A percentile compares a stretch with the other conserved stretches of the same genome.
Conservation (phyloP, 1,140 invertebrate genomes). For the Notospermus geniculatus region DNA sequence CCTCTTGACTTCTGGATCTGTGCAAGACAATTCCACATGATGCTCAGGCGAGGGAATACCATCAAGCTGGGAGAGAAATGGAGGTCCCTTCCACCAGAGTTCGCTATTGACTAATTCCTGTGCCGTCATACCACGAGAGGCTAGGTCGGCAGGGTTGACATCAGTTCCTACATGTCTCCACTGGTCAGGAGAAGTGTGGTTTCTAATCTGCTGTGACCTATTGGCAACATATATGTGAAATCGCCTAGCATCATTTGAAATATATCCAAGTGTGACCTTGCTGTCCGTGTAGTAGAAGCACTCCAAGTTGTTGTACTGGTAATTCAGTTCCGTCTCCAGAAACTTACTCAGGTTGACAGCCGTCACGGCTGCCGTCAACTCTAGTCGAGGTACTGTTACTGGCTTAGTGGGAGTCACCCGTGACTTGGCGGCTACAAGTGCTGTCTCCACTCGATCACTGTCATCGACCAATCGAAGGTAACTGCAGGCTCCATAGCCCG, state of each 20-base stretch:
- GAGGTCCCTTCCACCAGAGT: constrained; percentile 24
- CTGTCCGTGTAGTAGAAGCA: constrained; percentile 5
- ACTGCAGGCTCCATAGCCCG: constrained; percentile 32
- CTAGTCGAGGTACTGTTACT: constrained; percentile 55
- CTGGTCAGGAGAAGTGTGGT: neutral
- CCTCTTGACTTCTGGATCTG: neutral
- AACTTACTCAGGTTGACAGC: constrained; percentile 22
- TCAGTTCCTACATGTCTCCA: constrained; percentile 17
- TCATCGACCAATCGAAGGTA: constrained; percentile 24
- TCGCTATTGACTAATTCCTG: constrained; percentile 13
- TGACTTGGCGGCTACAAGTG: constrained; percentile 17
- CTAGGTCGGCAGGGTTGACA: constrained; percentile 25
- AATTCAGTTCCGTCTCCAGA: neutral
- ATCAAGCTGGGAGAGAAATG: constrained; percentile 14
- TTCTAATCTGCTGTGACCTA: constrained; percentile 1
- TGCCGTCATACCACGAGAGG: constrained; percentile 22
- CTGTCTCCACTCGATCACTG: constrained; percentile 2
- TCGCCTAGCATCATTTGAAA: neutral
- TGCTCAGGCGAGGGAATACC: neutral
- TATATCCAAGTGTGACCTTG: constrained; percentile 3
- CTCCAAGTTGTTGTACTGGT: neutral
- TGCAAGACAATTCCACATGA: neutral
- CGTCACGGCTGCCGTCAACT: constrained; percentile 53
- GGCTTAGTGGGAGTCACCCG: constrained; percentile 14
- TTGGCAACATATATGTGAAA: constrained; percentile 15